These are phyloP conservation scores for Arothron firmamentum DNA, from an alignment of 2,113 vertebrate genomes.

Conservation along the genomic window DNA sequence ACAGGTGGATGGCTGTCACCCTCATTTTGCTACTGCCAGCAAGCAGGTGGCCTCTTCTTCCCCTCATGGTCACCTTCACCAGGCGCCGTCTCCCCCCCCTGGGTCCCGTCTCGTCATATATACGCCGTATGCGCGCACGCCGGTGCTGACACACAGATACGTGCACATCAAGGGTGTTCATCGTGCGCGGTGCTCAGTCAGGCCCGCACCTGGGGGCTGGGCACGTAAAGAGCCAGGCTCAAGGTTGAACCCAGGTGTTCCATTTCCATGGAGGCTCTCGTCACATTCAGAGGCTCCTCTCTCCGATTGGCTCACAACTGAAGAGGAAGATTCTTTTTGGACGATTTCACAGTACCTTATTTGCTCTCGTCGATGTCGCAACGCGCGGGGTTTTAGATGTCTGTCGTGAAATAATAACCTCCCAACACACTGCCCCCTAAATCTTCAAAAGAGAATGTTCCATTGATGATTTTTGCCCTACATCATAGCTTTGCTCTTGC, in stretches of 20 bases:
- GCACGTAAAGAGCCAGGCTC: constrained; percentile 61
- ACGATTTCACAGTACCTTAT: constrained; percentile 56
- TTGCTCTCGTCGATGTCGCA: constrained; percentile 49
- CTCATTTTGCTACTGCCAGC: constrained; percentile 59
- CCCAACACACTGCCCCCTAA: constrained; percentile 55
- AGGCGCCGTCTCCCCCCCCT: constrained; percentile 57
- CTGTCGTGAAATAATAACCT: constrained; percentile 72
- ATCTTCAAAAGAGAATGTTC: constrained; percentile 69
- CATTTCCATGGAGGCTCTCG: constrained; percentile 68
- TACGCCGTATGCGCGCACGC: constrained; percentile 37
- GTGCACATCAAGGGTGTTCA: constrained; percentile 40
- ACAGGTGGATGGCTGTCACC: constrained; percentile 81
- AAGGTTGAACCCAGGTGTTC: constrained; percentile 75
- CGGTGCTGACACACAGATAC: constrained; percentile 16
- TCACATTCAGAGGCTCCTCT: constrained; percentile 58
- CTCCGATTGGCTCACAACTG: constrained; percentile 62
- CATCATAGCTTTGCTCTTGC: constrained; percentile 70
- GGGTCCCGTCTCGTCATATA: constrained; percentile 61
- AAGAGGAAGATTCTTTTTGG: constrained; percentile 61
- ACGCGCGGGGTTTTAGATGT: constrained; percentile 59
- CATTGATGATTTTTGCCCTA: constrained; percentile 74
- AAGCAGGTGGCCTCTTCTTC: constrained; percentile 73
- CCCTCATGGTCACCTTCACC: constrained; percentile 73
- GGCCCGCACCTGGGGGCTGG: constrained; percentile 59
- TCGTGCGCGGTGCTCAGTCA: constrained; percentile 49